Evolutionary conservation across 2,797 vertebrate species (phyloP).

Genomic region (Pseudomugil gertrudae): DNA sequence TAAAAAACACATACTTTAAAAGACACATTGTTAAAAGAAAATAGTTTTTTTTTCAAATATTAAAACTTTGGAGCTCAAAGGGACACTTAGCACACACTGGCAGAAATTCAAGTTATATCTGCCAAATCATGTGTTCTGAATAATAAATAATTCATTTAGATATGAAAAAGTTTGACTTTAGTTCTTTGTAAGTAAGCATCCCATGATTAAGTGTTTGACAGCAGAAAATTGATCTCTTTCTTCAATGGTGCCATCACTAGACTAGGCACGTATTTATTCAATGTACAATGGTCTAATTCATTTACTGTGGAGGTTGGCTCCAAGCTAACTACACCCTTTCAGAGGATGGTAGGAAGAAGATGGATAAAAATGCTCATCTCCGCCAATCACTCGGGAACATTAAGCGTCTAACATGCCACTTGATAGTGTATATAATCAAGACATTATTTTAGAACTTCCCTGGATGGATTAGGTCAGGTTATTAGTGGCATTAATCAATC

Average conservation of each 20-base stretch:
- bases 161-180: not conserved
- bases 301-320: constrained; percentile 23
- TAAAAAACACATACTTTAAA: not conserved
- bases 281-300: constrained; percentile 64
- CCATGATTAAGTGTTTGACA: constrained; percentile 9
- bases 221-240: constrained; percentile 30
- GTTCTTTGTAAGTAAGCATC: constrained; percentile 15
- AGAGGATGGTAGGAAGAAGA: constrained; percentile 19
- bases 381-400: not conserved
- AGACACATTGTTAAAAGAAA: not conserved
- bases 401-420: constrained; percentile 13
- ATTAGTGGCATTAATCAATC: not conserved
- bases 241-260: constrained; percentile 60
- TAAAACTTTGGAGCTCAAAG: not conserved
- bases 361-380: not conserved
- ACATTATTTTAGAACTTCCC: not conserved
- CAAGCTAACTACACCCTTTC: constrained; percentile 35
- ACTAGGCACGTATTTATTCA: constrained; percentile 56
- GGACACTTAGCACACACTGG: not conserved
- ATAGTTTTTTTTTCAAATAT: not conserved
- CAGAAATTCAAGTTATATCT: not conserved
- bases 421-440: not conserved
- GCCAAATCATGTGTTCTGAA: not conserved
- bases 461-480: not conserved
- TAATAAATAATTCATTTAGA: constrained; percentile 21